These are phyloP conservation scores for Miltochrista miniata DNA, from an alignment of 2,888 invertebrate species.

Conservation along the genomic window DNA sequence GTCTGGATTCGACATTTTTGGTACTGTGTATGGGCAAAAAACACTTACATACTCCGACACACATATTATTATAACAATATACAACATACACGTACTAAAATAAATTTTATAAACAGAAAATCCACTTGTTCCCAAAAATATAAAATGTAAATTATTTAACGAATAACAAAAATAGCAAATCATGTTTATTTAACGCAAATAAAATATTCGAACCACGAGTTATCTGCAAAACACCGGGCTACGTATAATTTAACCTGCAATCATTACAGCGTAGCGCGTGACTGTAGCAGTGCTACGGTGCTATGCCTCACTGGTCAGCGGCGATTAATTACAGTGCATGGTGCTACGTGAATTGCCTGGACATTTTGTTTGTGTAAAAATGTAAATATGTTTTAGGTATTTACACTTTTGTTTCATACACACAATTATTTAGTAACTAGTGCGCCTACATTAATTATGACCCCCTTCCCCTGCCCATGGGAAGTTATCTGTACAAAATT, in stretches of 20 bases:
- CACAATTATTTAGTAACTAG: too few relatives aligned
- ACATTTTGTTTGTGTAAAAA: too few relatives aligned
- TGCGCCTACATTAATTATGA: too few relatives aligned
- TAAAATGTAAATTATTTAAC: background rate
- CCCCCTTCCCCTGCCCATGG: too few relatives aligned
- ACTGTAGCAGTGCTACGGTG: slow-evolving; percentile 9
- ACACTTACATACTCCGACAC: too few relatives aligned
- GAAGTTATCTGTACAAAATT: too few relatives aligned
- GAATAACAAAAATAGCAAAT: background rate
- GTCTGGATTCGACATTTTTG: too few relatives aligned
- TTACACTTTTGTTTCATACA: too few relatives aligned
- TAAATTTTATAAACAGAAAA: background rate
- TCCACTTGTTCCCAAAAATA: background rate
- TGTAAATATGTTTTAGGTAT: too few relatives aligned
- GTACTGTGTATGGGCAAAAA: too few relatives aligned
- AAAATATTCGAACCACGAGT: slow-evolving; percentile 1
- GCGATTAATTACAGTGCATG: slow-evolving; percentile 27
- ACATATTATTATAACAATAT: too few relatives aligned
- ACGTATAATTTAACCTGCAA: slow-evolving; percentile 17
- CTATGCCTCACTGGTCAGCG: slow-evolving; percentile 23
- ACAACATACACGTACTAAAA: too few relatives aligned
- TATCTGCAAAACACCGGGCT: background rate
- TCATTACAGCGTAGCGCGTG: slow-evolving; percentile 20
- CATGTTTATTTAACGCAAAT: background rate
- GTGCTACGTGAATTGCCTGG: slow-evolving; percentile 5